Evolutionary conservation across 2,797 vertebrate genomes (phyloP).

Genomic region (Delichon dasypus): DNA sequence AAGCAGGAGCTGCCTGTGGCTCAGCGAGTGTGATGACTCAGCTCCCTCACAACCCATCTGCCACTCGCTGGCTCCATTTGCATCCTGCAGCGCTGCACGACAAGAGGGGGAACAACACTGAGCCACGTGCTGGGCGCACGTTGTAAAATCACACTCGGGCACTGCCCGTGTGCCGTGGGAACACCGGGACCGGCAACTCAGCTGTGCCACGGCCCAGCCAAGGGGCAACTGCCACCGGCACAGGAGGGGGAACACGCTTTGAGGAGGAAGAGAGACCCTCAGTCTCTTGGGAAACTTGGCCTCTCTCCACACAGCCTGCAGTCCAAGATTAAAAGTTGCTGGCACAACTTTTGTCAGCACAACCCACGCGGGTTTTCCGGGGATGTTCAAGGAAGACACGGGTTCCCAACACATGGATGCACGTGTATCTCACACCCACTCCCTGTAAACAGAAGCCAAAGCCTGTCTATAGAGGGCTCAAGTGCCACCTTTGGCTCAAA

Average conservation of each 20-base stretch:
- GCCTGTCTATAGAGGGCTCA: neutral
- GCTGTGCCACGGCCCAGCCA: fast-evolving
- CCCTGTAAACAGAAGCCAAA: neutral
- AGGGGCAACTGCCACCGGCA: neutral
- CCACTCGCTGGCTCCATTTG: neutral
- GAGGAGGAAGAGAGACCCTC: neutral
- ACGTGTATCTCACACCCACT: neutral
- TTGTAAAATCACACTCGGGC: neutral
- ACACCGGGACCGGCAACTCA: neutral
- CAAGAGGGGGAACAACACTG: neutral
- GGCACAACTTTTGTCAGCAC: neutral
- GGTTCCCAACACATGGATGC: neutral
- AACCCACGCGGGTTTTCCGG: neutral
- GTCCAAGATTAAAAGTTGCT: neutral
- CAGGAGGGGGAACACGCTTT: fast-evolving
- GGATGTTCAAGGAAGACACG: neutral
- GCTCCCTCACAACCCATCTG: slow-evolving; percentile 34
- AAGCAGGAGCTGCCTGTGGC: slow-evolving; percentile 29
- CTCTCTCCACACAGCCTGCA: neutral
- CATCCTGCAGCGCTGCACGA: slow-evolving; percentile 7
- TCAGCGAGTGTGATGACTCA: slow-evolving; percentile 26
- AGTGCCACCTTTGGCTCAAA: neutral
- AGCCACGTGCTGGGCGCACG: neutral
- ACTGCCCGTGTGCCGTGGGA: fast-evolving
- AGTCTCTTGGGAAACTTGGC: neutral